Evolutionary conservation across 2,797 vertebrate genomes (phyloP).

Genomic region (Sebastes ruberrimus): DNA sequence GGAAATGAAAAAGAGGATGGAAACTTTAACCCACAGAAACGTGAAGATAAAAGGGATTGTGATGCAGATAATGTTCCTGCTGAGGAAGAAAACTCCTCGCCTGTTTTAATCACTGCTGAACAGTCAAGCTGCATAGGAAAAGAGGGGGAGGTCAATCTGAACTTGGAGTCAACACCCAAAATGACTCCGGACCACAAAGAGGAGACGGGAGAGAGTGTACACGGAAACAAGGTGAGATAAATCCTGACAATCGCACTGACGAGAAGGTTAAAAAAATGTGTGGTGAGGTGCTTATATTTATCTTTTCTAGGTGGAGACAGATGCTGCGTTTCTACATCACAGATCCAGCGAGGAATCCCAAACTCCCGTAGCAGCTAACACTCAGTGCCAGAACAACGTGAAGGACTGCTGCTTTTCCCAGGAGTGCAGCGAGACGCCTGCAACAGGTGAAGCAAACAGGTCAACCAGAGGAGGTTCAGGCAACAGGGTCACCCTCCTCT

Average conservation of each 20-base stretch:
- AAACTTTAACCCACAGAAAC: not conserved
- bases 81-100: not conserved
- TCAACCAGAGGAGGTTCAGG: not conserved
- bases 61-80: not conserved
- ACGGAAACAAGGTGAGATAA: constrained; percentile 45
- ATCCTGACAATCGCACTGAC: not conserved
- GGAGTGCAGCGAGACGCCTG: not conserved
- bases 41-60: not conserved
- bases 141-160: not conserved
- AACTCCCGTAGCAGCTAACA: not conserved
- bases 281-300: not conserved
- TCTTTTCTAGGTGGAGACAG: constrained; percentile 35
- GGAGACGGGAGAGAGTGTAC: not conserved
- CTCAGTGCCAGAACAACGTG: not conserved
- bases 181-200: not conserved
- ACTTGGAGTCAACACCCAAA: not conserved
- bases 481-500: not conserved
- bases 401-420: not conserved
- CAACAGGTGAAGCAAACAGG: not conserved
- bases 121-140: not conserved
- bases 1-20: not conserved
- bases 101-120: not conserved
- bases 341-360: constrained; percentile 12
- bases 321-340: not conserved
- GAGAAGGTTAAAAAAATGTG: not conserved